phyloP scores from a whole-genome alignment of 2,888 invertebrate species.

The Torymus texanus region DNA sequence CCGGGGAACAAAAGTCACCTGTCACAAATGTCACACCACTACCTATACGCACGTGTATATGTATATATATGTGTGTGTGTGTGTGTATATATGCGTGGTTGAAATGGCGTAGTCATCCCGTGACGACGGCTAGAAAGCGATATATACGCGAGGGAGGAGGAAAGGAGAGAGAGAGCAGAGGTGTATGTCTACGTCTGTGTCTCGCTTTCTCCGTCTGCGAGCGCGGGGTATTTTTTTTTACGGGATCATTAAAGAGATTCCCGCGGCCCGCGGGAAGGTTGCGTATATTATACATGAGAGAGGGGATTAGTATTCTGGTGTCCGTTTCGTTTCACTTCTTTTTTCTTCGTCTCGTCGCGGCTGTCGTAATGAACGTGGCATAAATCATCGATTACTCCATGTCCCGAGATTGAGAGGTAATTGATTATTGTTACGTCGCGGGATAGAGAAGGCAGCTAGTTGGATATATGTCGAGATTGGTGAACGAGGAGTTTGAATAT shows the following conservation, averaged over 20 bases:
- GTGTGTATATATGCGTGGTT: neutral
- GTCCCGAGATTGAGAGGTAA: slow-evolving; percentile 43
- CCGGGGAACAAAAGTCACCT: slow-evolving; percentile 54
- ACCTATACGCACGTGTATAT: neutral
- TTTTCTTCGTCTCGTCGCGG: neutral
- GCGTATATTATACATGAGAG: neutral
- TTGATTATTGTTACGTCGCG: slow-evolving; percentile 32
- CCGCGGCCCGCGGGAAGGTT: slow-evolving; percentile 26
- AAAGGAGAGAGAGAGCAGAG: neutral
- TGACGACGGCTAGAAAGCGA: slow-evolving; percentile 48
- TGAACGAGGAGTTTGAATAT: neutral
- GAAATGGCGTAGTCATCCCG: slow-evolving; percentile 45
- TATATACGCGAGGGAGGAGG: slow-evolving; percentile 4
- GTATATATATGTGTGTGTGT: neutral
- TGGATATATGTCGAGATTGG: neutral
- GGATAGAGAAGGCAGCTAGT: neutral
- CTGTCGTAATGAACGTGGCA: slow-evolving; percentile 42
- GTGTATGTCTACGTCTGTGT: slow-evolving; percentile 27
- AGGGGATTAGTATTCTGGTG: neutral
- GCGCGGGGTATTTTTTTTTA: slow-evolving; percentile 42
- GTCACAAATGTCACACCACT: slow-evolving; percentile 54
- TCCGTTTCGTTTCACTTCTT: slow-evolving; percentile 13
- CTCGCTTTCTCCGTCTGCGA: slow-evolving; percentile 16
- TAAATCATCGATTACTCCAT: slow-evolving; percentile 47
- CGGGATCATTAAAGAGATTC: slow-evolving; percentile 55